phyloP scores from a whole-genome alignment of 2,113 vertebrate species.

The Syrrhaptes paradoxus region DNA sequence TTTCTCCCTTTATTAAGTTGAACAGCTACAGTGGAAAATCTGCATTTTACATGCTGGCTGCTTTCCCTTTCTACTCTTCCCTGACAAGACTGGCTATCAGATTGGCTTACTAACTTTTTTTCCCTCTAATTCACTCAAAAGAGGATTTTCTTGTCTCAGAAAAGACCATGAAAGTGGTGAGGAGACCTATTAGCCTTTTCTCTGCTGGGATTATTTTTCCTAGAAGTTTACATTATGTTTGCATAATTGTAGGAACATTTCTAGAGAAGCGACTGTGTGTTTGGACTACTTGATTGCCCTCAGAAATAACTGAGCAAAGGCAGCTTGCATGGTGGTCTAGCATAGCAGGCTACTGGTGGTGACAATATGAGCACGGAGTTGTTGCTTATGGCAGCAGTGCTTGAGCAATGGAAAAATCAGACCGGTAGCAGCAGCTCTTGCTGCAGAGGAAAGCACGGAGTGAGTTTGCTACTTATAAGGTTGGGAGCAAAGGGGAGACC shows the following conservation, averaged over 20 bases:
- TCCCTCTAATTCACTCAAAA: background rate
- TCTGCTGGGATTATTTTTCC: background rate
- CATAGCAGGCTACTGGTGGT: fast-evolving
- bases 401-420: background rate
- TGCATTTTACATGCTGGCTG: background rate
- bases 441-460: background rate
- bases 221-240: background rate
- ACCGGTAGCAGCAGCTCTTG: background rate
- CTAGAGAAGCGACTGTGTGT: background rate
- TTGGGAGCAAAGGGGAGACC: background rate
- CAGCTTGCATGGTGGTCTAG: background rate
- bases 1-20: background rate
- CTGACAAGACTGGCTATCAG: background rate
- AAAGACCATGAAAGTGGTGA: background rate
- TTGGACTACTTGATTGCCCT: background rate
- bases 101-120: background rate
- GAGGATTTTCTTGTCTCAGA: background rate
- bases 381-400: background rate
- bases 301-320: background rate
- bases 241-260: background rate
- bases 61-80: background rate
- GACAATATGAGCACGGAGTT: background rate
- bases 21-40: background rate
- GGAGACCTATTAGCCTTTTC: background rate
- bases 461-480: background rate